Conservation (phyloP, 2,888 invertebrate genomes). For the Tipula confusa region DNA sequence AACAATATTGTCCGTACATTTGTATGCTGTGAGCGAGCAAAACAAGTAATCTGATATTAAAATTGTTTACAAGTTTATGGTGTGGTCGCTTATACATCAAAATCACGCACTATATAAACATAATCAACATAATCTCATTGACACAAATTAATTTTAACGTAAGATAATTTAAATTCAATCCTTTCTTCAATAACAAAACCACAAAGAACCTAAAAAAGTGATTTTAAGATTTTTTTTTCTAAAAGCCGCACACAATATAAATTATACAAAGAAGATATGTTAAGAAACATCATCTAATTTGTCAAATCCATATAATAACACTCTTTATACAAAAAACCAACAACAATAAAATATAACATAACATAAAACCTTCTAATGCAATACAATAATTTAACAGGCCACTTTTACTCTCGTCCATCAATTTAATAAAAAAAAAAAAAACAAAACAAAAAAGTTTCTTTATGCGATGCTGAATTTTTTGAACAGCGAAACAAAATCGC, state of each 20-base stretch:
- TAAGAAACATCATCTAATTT: neutral
- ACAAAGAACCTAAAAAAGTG: neutral
- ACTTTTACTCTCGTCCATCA: conserved; percentile 25
- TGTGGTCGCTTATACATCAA: neutral
- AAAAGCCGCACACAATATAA: neutral
- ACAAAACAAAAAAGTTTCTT: no score
- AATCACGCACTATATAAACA: neutral
- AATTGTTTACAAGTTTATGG: neutral
- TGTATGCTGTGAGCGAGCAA: neutral
- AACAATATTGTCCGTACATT: no score
- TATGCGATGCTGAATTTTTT: neutral
- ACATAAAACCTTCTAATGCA: neutral
- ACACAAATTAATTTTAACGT: neutral
- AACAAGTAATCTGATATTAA: neutral
- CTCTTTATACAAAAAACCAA: neutral
- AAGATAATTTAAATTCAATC: neutral
- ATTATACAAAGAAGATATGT: neutral
- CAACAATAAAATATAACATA: no score
- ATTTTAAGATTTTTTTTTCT: neutral
- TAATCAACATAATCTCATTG: no score
- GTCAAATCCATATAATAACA: neutral
- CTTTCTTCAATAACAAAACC: neutral
- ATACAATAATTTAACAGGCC: neutral
- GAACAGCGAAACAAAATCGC: neutral
- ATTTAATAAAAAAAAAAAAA: no score